phyloP scores from a whole-genome alignment of 1,140 invertebrate genomes.

The Contarinia nasturtii region DNA sequence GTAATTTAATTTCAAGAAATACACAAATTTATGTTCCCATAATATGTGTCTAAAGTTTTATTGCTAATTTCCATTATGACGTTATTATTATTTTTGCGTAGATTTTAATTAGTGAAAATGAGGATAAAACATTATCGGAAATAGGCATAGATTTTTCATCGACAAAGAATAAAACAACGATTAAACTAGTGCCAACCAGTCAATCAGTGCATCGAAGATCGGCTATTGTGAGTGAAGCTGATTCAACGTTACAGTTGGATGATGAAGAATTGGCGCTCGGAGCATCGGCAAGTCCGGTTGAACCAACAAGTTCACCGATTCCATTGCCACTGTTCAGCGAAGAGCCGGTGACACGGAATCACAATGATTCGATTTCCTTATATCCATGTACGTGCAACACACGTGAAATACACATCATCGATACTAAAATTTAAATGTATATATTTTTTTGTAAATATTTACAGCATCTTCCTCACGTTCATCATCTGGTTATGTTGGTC shows the following conservation, averaged over 20 bases:
- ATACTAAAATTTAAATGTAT: no score
- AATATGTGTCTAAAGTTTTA: no score
- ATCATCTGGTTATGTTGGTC: slow-evolving; percentile 49
- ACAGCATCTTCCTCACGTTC: slow-evolving; percentile 5
- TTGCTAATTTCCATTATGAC: no score
- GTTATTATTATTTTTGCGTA: slow-evolving; percentile 9
- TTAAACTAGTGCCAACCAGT: background rate
- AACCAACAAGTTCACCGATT: slow-evolving; percentile 11
- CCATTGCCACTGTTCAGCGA: slow-evolving; percentile 5
- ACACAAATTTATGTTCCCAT: no score
- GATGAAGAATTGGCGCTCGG: slow-evolving; percentile 32
- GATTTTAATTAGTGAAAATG: slow-evolving; percentile 21
- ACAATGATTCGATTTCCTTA: slow-evolving; percentile 1
- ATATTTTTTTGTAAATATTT: no score
- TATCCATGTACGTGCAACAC: no score
- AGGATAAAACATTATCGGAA: slow-evolving; percentile 8
- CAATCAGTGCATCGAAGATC: background rate
- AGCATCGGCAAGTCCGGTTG: slow-evolving; percentile 34
- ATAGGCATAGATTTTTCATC: slow-evolving; percentile 1
- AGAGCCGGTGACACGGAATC: slow-evolving; percentile 5
- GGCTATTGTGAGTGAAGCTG: background rate
- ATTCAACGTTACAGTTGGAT: slow-evolving; percentile 6
- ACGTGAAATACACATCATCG: no score
- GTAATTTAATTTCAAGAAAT: no score
- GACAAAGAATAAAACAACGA: background rate